Conservation (phyloP, 2,113 vertebrate species). For the Tenebrosternarchus preto region DNA sequence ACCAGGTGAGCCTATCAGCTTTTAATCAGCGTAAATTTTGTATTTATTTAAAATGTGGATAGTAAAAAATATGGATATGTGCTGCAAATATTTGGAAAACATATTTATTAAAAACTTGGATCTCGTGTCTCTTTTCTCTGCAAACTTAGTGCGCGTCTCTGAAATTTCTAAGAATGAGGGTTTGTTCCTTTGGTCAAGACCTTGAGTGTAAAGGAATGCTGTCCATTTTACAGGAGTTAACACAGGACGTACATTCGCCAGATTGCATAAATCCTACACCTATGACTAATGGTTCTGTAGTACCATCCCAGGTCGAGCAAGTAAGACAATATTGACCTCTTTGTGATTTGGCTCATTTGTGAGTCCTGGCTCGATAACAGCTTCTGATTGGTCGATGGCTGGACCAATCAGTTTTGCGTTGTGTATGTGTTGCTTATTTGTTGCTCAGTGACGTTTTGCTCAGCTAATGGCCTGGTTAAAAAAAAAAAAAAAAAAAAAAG, state of each 20-base stretch:
- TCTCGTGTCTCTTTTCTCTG: not conserved
- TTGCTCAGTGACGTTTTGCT: conserved; percentile 3
- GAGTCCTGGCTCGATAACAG: conserved; percentile 33
- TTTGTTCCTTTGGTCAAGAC: not conserved
- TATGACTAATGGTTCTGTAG: conserved; percentile 59
- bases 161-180: not conserved
- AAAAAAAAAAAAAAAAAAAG: no score
- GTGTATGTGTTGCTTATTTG: not conserved
- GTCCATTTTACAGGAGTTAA: conserved; percentile 63
- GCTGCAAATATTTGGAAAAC: no score
- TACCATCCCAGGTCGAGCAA: conserved; percentile 63
- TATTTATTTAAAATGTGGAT: no score
- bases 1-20: conserved; percentile 90
- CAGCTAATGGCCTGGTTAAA: not conserved
- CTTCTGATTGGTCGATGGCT: conserved; percentile 45
- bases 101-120: not conserved
- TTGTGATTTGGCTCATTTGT: conserved; percentile 26
- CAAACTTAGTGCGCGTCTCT: not conserved
- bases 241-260: conserved; percentile 63
- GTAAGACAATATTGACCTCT: conserved; percentile 64
- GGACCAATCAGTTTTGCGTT: conserved; percentile 15
- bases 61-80: no score
- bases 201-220: conserved; percentile 16
- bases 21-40: no score
- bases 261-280: conserved; percentile 50